phyloP scores from a whole-genome alignment of 1,140 invertebrate genomes.

The Micrasema longulum region DNA sequence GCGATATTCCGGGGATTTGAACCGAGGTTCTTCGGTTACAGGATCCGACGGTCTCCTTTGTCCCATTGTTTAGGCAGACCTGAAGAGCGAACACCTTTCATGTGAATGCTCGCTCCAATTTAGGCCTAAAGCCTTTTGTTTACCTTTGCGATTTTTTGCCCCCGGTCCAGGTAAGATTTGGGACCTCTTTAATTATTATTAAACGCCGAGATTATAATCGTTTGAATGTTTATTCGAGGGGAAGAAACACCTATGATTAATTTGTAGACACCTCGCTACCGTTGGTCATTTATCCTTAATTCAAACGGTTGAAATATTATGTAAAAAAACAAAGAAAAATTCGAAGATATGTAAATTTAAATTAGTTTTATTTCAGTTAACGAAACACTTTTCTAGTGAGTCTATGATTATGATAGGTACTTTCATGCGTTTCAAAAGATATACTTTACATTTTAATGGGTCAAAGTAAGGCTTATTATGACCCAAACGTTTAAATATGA shows the following conservation, averaged over 20 bases:
- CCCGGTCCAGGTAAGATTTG: constrained; percentile 10
- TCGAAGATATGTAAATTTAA: too few relatives aligned
- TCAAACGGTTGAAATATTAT: too few relatives aligned
- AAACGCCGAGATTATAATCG: not conserved
- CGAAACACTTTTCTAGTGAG: too few relatives aligned
- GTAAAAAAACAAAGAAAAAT: too few relatives aligned
- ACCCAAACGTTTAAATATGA: too few relatives aligned
- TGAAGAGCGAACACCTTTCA: constrained; percentile 54
- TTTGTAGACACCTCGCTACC: constrained; percentile 12
- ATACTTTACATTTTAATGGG: too few relatives aligned
- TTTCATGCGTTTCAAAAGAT: too few relatives aligned
- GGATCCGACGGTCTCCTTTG: constrained; percentile 29
- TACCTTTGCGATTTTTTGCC: constrained; percentile 3
- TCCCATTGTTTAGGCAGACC: constrained; percentile 29
- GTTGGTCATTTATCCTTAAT: too few relatives aligned
- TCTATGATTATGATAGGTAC: too few relatives aligned
- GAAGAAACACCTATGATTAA: not conserved
- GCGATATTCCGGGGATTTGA: constrained; percentile 1
- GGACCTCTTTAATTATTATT: not conserved
- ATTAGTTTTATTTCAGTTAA: too few relatives aligned
- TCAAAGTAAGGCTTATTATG: too few relatives aligned
- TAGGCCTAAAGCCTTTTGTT: constrained; percentile 32
- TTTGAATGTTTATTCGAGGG: constrained; percentile 15
- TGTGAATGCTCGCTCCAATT: constrained; percentile 11
- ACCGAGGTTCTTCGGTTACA: not conserved